Conservation (phyloP, 2,113 vertebrate genomes). For the Lampris megalopsis region DNA sequence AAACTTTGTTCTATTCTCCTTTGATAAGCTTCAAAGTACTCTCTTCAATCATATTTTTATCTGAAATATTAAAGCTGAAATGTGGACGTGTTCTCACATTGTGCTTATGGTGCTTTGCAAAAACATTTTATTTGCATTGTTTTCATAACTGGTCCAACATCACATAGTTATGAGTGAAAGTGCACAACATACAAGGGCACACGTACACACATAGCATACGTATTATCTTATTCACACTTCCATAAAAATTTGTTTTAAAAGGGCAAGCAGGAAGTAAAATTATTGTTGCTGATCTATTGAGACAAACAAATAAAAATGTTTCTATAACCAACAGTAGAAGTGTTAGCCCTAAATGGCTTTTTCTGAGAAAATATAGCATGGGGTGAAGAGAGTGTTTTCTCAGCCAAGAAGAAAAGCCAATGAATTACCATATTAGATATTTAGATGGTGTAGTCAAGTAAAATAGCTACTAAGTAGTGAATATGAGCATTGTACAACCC, state of each 20-base stretch:
- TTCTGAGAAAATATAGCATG: conserved; percentile 2
- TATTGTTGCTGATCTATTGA: conserved; percentile 34
- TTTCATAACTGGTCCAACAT: too few species aligned
- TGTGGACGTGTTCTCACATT: too few species aligned
- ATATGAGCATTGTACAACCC: conserved; percentile 63
- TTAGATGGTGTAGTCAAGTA: conserved; percentile 56
- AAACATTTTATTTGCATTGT: too few species aligned
- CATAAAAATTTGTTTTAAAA: background rate
- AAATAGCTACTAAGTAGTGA: conserved; percentile 56
- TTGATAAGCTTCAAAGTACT: too few species aligned
- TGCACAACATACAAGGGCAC: background rate
- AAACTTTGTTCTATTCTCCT: too few species aligned
- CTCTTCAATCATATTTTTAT: too few species aligned
- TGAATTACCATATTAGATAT: conserved; percentile 61
- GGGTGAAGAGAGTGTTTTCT: background rate
- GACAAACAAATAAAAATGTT: conserved; percentile 5
- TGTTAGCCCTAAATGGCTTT: conserved; percentile 7
- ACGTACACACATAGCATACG: background rate
- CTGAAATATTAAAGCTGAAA: too few species aligned
- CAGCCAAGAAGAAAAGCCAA: conserved; percentile 7
- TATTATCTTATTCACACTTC: background rate
- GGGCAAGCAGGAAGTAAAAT: background rate
- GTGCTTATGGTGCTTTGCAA: too few species aligned
- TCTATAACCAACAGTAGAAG: background rate
- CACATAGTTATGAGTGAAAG: too few species aligned